Conservation (phyloP, 2,888 invertebrate species). For the Zhuqinia jingwanae region DNA sequence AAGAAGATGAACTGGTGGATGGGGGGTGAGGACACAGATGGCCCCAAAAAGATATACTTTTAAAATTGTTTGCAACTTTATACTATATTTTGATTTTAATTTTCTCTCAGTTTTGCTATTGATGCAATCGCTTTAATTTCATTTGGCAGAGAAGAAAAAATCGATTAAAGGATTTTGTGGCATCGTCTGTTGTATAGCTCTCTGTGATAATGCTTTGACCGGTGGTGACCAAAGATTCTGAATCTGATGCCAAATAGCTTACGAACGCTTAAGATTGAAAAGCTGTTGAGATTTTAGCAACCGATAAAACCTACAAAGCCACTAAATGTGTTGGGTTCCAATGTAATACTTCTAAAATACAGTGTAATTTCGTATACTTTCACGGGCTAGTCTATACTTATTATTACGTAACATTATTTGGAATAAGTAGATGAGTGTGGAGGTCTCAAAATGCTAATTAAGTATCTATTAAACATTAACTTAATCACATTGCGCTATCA, state of each 20-base stretch:
- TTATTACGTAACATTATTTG: neutral
- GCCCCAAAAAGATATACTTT: slow-evolving; percentile 43
- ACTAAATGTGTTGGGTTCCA: slow-evolving; percentile 34
- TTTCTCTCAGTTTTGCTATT: neutral
- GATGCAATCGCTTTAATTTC: slow-evolving; percentile 12
- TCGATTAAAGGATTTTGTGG: neutral
- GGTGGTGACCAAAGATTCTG: slow-evolving; percentile 3
- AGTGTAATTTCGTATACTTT: too few relatives aligned
- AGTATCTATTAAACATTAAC: slow-evolving; percentile 55
- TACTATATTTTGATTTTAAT: slow-evolving; percentile 40
- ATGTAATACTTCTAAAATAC: neutral
- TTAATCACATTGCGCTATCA: slow-evolving; percentile 49
- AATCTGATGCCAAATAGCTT: slow-evolving; percentile 21
- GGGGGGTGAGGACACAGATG: slow-evolving; percentile 53
- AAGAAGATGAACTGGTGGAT: neutral
- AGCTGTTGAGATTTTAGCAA: slow-evolving; percentile 51
- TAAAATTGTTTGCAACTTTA: slow-evolving; percentile 43
- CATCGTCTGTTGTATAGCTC: neutral
- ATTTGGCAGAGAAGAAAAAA: neutral
- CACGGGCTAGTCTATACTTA: neutral
- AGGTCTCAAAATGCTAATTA: slow-evolving; percentile 60
- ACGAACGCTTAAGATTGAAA: slow-evolving; percentile 16
- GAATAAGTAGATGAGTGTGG: neutral
- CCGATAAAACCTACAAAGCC: slow-evolving; percentile 46
- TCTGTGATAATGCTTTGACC: neutral